phyloP scores from a whole-genome alignment of 1,140 invertebrate species.

The Trichoplusia ni region DNA sequence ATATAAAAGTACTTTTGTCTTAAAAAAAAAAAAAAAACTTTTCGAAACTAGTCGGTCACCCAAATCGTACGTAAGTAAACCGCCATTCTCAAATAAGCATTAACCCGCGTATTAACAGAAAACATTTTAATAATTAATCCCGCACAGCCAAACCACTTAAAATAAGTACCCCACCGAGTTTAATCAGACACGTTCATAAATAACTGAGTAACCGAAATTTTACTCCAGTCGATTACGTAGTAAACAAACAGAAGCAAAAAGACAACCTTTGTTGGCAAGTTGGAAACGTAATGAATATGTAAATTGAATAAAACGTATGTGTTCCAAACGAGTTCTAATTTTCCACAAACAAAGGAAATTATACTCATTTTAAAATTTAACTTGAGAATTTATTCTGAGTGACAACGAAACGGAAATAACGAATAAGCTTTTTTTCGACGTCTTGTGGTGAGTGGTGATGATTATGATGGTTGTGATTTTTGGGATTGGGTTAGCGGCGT shows the following conservation, averaged over 20 bases:
- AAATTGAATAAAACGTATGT: constrained; percentile 27
- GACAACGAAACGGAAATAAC: no score
- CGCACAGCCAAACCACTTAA: neutral
- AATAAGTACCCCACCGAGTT: neutral
- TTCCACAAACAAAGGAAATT: neutral
- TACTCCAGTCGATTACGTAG: constrained; percentile 8
- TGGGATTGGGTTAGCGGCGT: neutral
- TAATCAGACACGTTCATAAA: constrained; percentile 13
- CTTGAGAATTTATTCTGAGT: neutral
- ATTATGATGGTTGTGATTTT: neutral
- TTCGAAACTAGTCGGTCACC: no score
- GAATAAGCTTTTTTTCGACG: no score
- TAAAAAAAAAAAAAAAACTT: no score
- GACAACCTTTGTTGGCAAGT: constrained; percentile 8
- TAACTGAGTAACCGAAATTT: constrained; percentile 2
- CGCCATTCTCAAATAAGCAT: neutral
- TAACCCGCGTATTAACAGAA: neutral
- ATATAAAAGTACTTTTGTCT: no score
- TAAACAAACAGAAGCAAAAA: constrained; percentile 9
- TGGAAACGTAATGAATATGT: constrained; percentile 24
- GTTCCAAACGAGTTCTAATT: constrained; percentile 19
- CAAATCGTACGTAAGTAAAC: no score
- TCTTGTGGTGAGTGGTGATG: neutral
- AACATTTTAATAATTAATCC: constrained; percentile 7
- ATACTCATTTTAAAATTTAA: neutral